A percentile compares a stretch with the other conserved stretches of the same genome.
These are phyloP conservation scores for Odontocolon sp. DNA, from an alignment of 2,888 invertebrate genomes.

Conservation along the genomic window DNA sequence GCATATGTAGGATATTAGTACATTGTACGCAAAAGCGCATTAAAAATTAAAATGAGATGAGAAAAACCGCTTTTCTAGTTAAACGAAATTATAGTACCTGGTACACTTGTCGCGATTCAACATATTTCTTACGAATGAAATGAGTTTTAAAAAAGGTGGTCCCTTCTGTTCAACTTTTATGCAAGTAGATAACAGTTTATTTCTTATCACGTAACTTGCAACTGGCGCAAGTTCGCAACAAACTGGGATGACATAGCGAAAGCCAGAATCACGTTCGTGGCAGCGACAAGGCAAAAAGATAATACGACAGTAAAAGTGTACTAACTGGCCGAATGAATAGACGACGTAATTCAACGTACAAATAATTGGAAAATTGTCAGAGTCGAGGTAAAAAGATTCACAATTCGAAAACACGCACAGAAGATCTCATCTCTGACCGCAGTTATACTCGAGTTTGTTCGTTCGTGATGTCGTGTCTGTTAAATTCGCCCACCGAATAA, in stretches of 20 bases:
- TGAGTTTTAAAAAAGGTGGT: not conserved
- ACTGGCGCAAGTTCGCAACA: not conserved
- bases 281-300: not conserved
- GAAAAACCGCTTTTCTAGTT: not conserved
- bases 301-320: not conserved
- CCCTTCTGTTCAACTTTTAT: not conserved
- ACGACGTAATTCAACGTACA: not conserved
- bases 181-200: not conserved
- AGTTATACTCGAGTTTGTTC: not conserved
- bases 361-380: conserved; percentile 21
- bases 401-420: not conserved
- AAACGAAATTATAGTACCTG: not conserved
- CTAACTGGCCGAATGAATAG: not conserved
- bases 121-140: not conserved
- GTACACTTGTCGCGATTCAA: not conserved
- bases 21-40: not conserved
- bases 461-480: not conserved
- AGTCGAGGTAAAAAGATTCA: not conserved
- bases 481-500: not conserved
- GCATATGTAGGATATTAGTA: not conserved
- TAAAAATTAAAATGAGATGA: not conserved
- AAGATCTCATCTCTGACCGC: not conserved
- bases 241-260: not conserved
- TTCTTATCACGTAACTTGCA: not conserved
- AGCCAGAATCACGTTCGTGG: not conserved